Evolutionary conservation across 1,140 invertebrate species (phyloP).

Genomic region (Eumaeus atala): DNA sequence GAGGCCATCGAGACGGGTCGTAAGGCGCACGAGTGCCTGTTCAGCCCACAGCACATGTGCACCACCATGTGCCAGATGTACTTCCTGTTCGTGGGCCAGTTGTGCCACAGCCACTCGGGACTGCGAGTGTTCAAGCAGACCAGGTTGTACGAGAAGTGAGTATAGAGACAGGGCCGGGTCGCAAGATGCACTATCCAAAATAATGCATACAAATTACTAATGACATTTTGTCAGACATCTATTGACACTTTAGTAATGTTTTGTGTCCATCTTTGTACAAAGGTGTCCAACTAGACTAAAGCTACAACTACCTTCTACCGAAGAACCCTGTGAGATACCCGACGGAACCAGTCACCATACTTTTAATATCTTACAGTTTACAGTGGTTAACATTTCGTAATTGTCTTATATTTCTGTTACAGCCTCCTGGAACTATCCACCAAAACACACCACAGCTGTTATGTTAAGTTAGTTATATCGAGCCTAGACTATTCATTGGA

Average conservation of each 20-base stretch:
- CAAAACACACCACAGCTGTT: constrained; percentile 91
- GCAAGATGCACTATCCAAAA: no score
- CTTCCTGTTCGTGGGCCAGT: constrained; percentile 92
- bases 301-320: no score
- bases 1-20: constrained; percentile 81
- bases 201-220: no score
- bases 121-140: constrained; percentile 84
- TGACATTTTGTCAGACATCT: no score
- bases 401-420: constrained; percentile 38
- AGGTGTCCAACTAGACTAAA: no score
- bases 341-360: no score
- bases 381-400: constrained; percentile 14
- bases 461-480: constrained; percentile 93
- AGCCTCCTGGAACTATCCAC: constrained; percentile 87
- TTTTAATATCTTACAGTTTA: no score
- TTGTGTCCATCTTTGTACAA: no score
- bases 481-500: constrained; percentile 89
- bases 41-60: constrained; percentile 90
- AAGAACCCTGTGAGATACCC: no score
- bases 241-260: no score
- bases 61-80: constrained; percentile 94
- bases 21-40: constrained; percentile 89
- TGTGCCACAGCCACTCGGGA: constrained; percentile 85
- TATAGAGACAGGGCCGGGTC: constrained; percentile 9
- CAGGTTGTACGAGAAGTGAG: constrained; percentile 79